A percentile compares a stretch with the other conserved stretches of the same genome.
Evolutionary conservation across 2,888 invertebrate genomes (phyloP).

Genomic region (Spisula subtruncata): DNA sequence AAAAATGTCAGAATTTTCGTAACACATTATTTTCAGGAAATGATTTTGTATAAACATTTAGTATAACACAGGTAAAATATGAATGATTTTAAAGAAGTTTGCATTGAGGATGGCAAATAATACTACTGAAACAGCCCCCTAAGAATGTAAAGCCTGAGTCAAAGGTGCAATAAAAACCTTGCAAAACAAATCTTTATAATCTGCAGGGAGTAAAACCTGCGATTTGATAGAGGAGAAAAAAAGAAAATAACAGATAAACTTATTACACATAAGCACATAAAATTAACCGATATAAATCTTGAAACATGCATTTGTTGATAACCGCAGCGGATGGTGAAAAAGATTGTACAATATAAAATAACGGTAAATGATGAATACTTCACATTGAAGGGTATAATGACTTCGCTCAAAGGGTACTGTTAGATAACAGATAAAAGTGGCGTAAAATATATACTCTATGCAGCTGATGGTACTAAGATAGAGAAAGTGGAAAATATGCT

Average conservation of each 20-base stretch:
- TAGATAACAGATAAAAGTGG: background rate
- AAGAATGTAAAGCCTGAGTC: too few species aligned
- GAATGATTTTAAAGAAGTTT: too few species aligned
- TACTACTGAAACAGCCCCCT: too few species aligned
- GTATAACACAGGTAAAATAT: too few species aligned
- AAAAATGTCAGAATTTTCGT: too few species aligned
- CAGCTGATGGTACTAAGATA: background rate
- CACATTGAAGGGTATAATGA: background rate
- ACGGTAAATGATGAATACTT: background rate
- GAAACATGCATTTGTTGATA: background rate
- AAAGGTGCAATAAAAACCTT: too few species aligned
- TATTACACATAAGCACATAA: background rate
- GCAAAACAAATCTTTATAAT: too few species aligned
- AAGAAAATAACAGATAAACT: background rate
- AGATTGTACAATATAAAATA: background rate
- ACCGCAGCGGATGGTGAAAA: background rate
- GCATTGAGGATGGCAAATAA: too few species aligned
- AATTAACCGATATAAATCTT: background rate
- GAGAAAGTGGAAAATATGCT: background rate
- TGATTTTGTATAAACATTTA: too few species aligned
- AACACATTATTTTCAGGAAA: too few species aligned
- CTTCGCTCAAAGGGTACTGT: background rate
- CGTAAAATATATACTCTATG: background rate
- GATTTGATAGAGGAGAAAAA: too few species aligned
- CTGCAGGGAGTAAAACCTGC: too few species aligned